phyloP scores from a whole-genome alignment of 2,113 vertebrate species.

The Machaerirhynchus nigripectus region DNA sequence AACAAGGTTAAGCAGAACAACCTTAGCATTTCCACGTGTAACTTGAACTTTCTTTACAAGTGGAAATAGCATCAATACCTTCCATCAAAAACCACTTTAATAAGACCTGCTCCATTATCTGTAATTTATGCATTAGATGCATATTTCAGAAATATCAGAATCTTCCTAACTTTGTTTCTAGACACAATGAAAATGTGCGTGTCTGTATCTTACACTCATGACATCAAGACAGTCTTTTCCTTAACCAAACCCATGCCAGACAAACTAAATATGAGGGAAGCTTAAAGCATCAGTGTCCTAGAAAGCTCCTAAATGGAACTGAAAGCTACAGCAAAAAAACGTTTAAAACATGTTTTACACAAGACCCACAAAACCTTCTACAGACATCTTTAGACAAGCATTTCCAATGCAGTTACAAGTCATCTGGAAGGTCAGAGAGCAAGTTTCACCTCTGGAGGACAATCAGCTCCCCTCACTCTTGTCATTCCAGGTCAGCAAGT shows the following conservation, averaged over 20 bases:
- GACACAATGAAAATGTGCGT: conserved; percentile 58
- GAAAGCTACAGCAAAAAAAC: conserved; percentile 29
- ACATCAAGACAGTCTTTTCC: conserved; percentile 52
- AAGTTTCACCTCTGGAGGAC: background rate
- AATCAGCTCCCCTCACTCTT: background rate
- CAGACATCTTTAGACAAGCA: conserved; percentile 55
- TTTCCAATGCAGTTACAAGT: conserved; percentile 64
- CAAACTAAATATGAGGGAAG: conserved; percentile 69
- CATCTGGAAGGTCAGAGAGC: conserved; percentile 51
- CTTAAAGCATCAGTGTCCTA: conserved; percentile 62
- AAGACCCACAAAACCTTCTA: conserved; percentile 47
- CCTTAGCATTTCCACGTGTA: conserved; percentile 78
- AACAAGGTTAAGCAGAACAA: conserved; percentile 87
- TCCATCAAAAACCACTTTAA: conserved; percentile 22
- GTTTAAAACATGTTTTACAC: conserved; percentile 54
- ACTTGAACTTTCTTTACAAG: conserved; percentile 65
- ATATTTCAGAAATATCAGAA: conserved; percentile 76
- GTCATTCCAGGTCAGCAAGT: background rate
- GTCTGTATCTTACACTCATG: conserved; percentile 29
- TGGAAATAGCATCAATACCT: conserved; percentile 64
- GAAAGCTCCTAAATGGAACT: conserved; percentile 68
- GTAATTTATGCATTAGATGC: conserved; percentile 89
- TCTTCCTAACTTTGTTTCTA: conserved; percentile 42
- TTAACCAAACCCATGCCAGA: conserved; percentile 61
- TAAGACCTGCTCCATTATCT: conserved; percentile 58